Conservation (phyloP, 2,888 invertebrate genomes). For the Plagodis dolabraria region DNA sequence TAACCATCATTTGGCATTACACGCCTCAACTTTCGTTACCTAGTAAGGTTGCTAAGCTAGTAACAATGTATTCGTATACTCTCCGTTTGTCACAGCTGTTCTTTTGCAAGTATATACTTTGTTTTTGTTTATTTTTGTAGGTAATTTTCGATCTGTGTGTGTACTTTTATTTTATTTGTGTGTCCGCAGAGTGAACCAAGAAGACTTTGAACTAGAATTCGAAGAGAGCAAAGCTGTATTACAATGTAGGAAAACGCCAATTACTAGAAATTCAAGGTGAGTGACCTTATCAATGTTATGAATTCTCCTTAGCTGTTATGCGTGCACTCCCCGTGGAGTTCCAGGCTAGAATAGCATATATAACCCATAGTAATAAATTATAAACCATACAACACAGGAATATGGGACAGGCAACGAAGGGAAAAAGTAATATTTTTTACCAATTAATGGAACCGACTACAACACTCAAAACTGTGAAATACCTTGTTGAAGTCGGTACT, state of each 20-base stretch:
- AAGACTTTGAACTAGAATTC: constrained; percentile 97
- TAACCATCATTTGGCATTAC: constrained; percentile 7
- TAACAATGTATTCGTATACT: constrained; percentile 8
- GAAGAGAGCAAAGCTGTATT: constrained; percentile 94
- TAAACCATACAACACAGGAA: no score
- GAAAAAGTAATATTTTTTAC: no score
- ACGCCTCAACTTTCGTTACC: constrained; percentile 5
- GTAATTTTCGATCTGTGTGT: background rate
- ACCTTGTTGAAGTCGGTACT: no score
- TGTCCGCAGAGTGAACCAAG: constrained; percentile 86
- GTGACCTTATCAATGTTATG: constrained; percentile 5
- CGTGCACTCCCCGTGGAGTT: no score
- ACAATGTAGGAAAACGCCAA: constrained; percentile 88
- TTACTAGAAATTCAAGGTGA: constrained; percentile 76
- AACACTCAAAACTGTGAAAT: no score
- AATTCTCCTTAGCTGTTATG: no score
- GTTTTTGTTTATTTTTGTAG: background rate
- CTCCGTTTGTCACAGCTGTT: background rate
- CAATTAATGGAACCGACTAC: no score
- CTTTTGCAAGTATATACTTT: background rate
- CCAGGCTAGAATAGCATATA: no score
- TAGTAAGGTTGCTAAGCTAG: constrained; percentile 15
- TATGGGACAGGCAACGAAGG: no score
- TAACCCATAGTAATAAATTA: no score
- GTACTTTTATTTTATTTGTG: background rate